These are phyloP conservation scores for Misgurnus anguillicaudatus DNA, from an alignment of 2,113 vertebrate species.

Conservation along the genomic window DNA sequence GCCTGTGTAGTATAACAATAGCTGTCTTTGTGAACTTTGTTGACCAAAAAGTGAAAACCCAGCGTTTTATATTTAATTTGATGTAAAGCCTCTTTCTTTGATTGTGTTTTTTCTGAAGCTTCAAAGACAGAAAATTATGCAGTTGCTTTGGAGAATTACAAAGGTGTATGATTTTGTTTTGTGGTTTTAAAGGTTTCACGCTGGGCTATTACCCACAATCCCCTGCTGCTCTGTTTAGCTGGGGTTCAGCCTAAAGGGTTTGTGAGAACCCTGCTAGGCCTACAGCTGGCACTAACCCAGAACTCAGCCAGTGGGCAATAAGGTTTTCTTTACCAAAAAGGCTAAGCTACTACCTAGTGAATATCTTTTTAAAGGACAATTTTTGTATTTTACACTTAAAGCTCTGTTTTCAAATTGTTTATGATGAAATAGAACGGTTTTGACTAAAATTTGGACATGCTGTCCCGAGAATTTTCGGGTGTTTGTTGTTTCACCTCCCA, in stretches of 20 bases:
- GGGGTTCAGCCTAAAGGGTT: constrained; percentile 19
- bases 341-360: not conserved
- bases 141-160: constrained; percentile 10
- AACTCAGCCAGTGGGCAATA: constrained; percentile 17
- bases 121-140: not conserved
- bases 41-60: not conserved
- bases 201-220: constrained; percentile 31
- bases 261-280: constrained; percentile 28
- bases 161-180: constrained; percentile 10
- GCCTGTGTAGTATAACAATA: constrained; percentile 4
- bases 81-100: not conserved
- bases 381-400: too few species aligned
- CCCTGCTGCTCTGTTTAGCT: constrained; percentile 13
- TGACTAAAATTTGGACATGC: too few species aligned
- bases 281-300: constrained; percentile 11
- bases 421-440: too few species aligned
- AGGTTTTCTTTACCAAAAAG: constrained; percentile 13
- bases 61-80: not conserved
- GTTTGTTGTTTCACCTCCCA: too few species aligned
- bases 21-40: constrained; percentile 2
- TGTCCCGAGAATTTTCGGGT: too few species aligned
- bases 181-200: constrained; percentile 9
- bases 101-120: not conserved
- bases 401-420: too few species aligned
- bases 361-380: not conserved